Evolutionary conservation across 2,888 invertebrate genomes (phyloP).

Genomic region (Phortica okadai): DNA sequence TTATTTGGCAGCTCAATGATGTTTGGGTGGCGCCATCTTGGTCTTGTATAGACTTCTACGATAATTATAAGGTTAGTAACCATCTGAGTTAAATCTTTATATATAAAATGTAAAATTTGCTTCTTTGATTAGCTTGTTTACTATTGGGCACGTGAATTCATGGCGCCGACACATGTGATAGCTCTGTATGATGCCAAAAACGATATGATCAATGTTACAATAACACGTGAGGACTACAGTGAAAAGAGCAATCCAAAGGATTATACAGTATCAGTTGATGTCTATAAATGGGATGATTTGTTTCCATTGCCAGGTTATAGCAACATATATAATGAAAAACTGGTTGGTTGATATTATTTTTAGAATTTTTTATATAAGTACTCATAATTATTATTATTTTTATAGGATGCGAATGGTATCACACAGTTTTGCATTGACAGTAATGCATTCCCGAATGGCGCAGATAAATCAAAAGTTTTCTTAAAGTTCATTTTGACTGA

Average conservation of each 20-base stretch:
- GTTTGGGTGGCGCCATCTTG: constrained; percentile 98
- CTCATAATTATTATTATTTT: constrained; percentile 16
- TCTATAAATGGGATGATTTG: constrained; percentile 80
- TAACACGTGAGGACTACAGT: constrained; percentile 81
- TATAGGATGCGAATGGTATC: constrained; percentile 64
- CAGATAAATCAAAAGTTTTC: constrained; percentile 57
- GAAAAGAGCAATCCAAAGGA: constrained; percentile 75
- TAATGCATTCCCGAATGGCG: neutral
- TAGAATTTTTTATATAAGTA: neutral
- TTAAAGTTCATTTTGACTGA: constrained; percentile 77
- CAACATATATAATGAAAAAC: neutral
- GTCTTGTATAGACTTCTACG: constrained; percentile 86
- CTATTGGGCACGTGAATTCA: constrained; percentile 90
- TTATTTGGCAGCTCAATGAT: constrained; percentile 99
- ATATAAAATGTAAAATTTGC: neutral
- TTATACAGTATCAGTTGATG: constrained; percentile 78
- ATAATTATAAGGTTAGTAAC: constrained; percentile 73
- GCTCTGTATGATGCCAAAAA: constrained; percentile 77
- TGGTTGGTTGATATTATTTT: neutral
- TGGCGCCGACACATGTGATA: constrained; percentile 85
- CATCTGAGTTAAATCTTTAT: neutral
- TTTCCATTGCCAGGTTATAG: constrained; percentile 58
- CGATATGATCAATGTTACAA: constrained; percentile 79
- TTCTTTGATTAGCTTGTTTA: constrained; percentile 79
- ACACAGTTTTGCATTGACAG: constrained; percentile 45